Evolutionary conservation across 2,797 vertebrate genomes (phyloP).

Genomic region (Setipinna tenuifilis): DNA sequence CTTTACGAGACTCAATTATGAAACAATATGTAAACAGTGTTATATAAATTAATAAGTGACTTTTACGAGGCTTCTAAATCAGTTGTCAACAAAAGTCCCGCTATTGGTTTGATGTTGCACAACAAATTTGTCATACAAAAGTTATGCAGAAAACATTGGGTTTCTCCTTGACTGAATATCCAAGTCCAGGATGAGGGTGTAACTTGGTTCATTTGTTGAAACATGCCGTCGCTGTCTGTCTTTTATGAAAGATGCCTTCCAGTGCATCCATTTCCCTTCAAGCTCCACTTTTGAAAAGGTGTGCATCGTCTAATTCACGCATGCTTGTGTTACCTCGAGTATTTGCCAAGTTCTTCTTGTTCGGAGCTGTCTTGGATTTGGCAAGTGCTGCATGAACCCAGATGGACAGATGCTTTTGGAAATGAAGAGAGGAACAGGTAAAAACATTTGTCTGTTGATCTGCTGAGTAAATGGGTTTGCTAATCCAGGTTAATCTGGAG

Average conservation of each 20-base stretch:
- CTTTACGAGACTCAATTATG: too few species aligned
- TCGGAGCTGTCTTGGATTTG: background rate
- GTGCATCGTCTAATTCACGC: background rate
- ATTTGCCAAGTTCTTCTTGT: background rate
- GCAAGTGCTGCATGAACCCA: background rate
- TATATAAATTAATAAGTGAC: too few species aligned
- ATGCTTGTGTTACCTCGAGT: background rate
- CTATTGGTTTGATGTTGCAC: too few species aligned
- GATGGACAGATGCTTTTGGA: background rate
- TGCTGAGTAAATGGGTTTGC: background rate
- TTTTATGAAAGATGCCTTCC: background rate
- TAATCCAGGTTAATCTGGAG: slow-evolving; percentile 57
- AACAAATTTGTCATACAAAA: background rate
- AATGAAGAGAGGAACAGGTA: background rate
- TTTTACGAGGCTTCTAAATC: too few species aligned
- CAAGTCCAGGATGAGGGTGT: background rate
- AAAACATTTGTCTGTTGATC: background rate
- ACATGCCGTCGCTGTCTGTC: background rate
- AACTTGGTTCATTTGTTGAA: background rate
- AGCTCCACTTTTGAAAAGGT: background rate
- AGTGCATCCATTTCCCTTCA: background rate
- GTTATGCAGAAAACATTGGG: background rate
- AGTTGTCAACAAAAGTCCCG: too few species aligned
- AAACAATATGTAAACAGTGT: too few species aligned
- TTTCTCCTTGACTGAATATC: slow-evolving; percentile 14